Conservation (phyloP, 2,113 vertebrate species). For the Notechis scutatus region DNA sequence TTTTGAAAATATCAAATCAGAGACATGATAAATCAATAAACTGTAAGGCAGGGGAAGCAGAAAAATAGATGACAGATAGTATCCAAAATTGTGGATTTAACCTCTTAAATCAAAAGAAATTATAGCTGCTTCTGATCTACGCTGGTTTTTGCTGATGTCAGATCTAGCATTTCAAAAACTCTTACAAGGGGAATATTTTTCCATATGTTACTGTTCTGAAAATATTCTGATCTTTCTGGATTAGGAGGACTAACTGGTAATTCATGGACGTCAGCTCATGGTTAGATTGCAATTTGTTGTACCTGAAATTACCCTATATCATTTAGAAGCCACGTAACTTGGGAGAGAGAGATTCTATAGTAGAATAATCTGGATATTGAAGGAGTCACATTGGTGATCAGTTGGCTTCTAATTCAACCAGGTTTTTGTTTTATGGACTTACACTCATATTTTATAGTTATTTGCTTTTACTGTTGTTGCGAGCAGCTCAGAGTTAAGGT, state of each 20-base stretch:
- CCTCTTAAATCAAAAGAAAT: not conserved
- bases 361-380: not conserved
- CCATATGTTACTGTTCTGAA: not conserved
- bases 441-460: not conserved
- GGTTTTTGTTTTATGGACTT: not conserved
- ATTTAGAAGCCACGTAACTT: not conserved
- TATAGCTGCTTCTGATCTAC: not conserved
- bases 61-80: not conserved
- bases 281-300: not conserved
- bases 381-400: not conserved
- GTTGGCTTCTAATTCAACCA: not conserved
- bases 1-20: conserved; percentile 36
- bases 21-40: not conserved
- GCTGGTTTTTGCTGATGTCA: not conserved
- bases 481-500: not conserved
- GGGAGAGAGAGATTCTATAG: not conserved
- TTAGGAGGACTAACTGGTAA: not conserved
- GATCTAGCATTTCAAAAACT: not conserved
- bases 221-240: not conserved
- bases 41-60: not conserved
- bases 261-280: not conserved
- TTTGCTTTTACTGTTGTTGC: not conserved
- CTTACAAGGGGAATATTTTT: not conserved
- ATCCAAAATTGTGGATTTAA: not conserved
- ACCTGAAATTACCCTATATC: not conserved